Evolutionary conservation across 2,888 invertebrate species (phyloP), one percentile per base, ranked within the genome.

Genomic region (Aphidoletes aphidimyza): DNA sequence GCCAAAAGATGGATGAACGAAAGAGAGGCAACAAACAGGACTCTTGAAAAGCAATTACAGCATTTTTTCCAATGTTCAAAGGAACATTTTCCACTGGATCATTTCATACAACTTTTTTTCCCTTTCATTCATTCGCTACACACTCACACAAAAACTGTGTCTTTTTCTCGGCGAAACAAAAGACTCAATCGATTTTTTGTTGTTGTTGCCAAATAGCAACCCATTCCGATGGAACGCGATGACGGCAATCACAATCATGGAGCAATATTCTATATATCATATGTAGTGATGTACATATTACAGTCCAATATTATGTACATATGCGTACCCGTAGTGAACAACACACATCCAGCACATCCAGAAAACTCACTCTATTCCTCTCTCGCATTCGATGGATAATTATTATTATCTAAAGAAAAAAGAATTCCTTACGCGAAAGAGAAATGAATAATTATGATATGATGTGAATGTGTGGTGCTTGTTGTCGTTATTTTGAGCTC

Each of bases 41-140:
- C 69, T 30, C 69, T 69, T 69, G 69, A 69, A 69, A 14, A 69
- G 69, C 69, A 69, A 69, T 69, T 69, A 69, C 69, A 69, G 14
- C 69, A 69, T 69, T 30, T 69, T 69, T 22, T 30, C 30, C 30
- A 26, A 69, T 69, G 26, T 69, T 30, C 30, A 69, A 69, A 69
- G 30, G 69, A 69, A 69, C 69, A 14, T 14, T 69, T 69, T 54
- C 30, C 14, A 30, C 30, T 69, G 2, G 69, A 69, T 69, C 30
- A 34, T 69, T 69, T 69, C 17, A 3, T 47, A 17, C 17, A 47
- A 17, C 17, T 47, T 19, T 5, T 19, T 11, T 3, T 54, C 22
- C 22, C 22, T 3, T 22, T 54, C 54, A n/a, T 54, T 22, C 22
- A 22, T 54, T 54, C 9, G 54, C n/a, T 22, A 22, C 17, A 6